Base-by-base conservation (phyloP, 2,113 vertebrate genomes). In the Myotis brandtii region DNA sequence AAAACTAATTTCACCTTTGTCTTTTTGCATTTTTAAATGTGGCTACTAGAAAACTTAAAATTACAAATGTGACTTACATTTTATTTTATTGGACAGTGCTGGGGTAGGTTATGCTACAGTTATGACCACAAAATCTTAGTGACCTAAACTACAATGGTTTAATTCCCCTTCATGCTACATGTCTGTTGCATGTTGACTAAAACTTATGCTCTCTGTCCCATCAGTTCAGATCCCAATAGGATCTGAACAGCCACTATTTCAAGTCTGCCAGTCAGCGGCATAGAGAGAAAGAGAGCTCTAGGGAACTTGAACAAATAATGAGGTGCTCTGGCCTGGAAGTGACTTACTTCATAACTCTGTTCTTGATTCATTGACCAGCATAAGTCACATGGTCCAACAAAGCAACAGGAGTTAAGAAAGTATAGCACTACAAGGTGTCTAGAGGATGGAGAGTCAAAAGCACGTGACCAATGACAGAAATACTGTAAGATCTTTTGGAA, bases 1-100 rank as follows among this genome's bases (percentile, higher is more conserved):
- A 40, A 62, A 66, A 50, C 18, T 21, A 73, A 37, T 23, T 81
- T 72, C 21, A 67, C 23, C 17, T 76, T 48, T 84, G 56, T 48
- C 46, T 48, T 76, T 90, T 64, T 40, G 8, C 32, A 86, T 54
- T 94, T 73, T 95, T 73, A 73, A 85, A 73, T 80, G 21, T 62
- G 21, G 34, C 27, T 89, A 34, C 14, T 46, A 66, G 67, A 88
- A 83, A 64, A 73, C 6, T 86, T 81, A 46, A 91, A 87, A 67
- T 87, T 81, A 27, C 34, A 5, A 54, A 54, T 25, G 37, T 81
- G 40, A 13, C 6, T 86, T 27, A 46, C 18, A 46, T 86, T 88
- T 92, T 70, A 62, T 52, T 54, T 43, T 43, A 21, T 56, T 85
- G 30, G 20, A 17, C 21, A 37, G 46, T 81, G 5, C 20, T 72